phyloP scores from a whole-genome alignment of 2,113 vertebrate genomes.

The Plestiodon gilberti region DNA sequence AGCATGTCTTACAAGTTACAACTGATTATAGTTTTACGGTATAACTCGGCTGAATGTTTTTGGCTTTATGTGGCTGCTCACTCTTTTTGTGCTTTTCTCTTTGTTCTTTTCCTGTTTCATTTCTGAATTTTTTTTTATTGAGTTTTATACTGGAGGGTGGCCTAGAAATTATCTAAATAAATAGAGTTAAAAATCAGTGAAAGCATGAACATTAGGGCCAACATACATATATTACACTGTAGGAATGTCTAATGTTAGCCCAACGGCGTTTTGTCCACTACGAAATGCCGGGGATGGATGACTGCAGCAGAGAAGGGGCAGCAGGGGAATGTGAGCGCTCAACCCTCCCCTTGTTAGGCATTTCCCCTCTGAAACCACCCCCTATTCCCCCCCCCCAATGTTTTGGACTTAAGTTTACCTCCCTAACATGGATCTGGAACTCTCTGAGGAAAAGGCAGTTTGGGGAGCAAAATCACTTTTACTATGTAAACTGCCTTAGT shows the following conservation, averaged over 20 bases:
- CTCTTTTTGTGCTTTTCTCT: no score
- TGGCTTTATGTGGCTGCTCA: no score
- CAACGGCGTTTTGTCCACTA: not conserved
- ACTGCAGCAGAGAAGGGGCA: not conserved
- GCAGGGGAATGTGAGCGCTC: not conserved
- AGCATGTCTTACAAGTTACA: no score
- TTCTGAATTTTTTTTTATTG: no score
- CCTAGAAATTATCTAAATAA: not conserved
- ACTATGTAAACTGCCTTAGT: not conserved
- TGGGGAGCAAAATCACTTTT: not conserved
- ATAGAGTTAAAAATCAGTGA: not conserved
- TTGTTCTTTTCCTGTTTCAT: no score
- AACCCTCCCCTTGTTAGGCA: not conserved
- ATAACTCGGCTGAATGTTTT: no score
- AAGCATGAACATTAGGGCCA: not conserved
- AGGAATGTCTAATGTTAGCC: no score
- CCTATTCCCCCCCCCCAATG: no score
- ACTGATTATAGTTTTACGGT: no score
- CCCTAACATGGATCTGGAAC: not conserved
- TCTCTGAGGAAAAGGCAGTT: not conserved
- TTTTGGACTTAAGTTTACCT: not conserved
- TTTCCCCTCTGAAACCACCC: not conserved
- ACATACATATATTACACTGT: not conserved
- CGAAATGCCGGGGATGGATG: not conserved
- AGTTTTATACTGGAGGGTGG: no score